Evolutionary conservation across 1,140 invertebrate species (phyloP).

Genomic region (Asbolus verrucosus): DNA sequence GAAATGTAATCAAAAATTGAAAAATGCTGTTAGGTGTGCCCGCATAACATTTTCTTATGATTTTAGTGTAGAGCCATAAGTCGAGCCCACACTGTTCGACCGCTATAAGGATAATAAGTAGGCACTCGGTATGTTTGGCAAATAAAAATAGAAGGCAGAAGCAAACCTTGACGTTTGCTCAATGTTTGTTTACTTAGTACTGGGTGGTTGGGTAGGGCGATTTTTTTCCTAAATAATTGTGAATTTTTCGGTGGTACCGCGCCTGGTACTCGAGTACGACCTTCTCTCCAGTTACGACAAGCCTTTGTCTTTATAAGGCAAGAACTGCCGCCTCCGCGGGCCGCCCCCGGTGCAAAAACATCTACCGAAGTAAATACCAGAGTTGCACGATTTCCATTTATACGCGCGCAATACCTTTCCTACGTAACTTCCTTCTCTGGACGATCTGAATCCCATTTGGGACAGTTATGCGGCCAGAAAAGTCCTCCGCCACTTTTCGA

Average conservation of each 20-base stretch:
- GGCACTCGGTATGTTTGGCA: conserved; percentile 16
- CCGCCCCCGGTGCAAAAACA: conserved; percentile 49
- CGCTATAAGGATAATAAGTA: conserved; percentile 27
- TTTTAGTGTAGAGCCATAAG: not conserved
- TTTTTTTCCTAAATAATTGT: no score
- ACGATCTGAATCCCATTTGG: conserved; percentile 16
- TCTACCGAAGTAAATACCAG: conserved; percentile 38
- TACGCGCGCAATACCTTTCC: conserved; percentile 13
- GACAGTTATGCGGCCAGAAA: conserved; percentile 21
- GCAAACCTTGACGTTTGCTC: conserved; percentile 15
- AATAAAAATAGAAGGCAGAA: conserved; percentile 12
- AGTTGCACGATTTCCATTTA: conserved; percentile 36
- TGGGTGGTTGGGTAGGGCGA: not conserved
- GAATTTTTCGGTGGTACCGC: conserved; percentile 5
- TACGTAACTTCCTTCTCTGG: conserved; percentile 25
- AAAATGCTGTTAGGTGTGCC: conserved; percentile 31
- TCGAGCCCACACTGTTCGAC: conserved; percentile 8
- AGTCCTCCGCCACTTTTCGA: not conserved
- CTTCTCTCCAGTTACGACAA: conserved; percentile 49
- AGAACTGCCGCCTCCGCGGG: conserved; percentile 50
- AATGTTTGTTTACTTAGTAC: conserved; percentile 28
- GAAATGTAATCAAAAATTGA: conserved; percentile 11
- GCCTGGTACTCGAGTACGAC: conserved; percentile 34
- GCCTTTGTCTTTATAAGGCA: conserved; percentile 48
- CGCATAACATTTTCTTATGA: not conserved